phyloP scores from a whole-genome alignment of 2,888 invertebrate genomes.

The Scaptomyza polygonia region DNA sequence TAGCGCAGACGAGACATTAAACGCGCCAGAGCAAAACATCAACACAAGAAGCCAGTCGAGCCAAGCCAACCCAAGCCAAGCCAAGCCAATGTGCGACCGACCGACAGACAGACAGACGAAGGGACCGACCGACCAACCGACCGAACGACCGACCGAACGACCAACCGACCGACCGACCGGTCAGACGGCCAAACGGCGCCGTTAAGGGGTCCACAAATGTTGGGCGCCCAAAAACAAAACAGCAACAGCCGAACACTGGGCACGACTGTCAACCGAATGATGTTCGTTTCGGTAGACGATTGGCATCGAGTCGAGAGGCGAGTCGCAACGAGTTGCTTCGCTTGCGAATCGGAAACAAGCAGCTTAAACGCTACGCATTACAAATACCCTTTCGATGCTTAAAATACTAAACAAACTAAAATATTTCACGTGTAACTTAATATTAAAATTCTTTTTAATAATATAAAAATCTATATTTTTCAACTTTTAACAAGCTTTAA shows the following conservation, averaged over 20 bases:
- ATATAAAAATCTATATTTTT: no score
- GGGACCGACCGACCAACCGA: slow-evolving; percentile 22
- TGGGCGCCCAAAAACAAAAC: neutral
- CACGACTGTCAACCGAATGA: slow-evolving; percentile 1
- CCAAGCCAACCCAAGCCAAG: neutral
- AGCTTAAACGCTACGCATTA: neutral
- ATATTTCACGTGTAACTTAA: neutral
- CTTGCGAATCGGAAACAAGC: slow-evolving; percentile 35
- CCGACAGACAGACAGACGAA: slow-evolving; percentile 11
- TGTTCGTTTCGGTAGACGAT: slow-evolving; percentile 26
- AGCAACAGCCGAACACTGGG: neutral
- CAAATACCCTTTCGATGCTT: slow-evolving; percentile 22
- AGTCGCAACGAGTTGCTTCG: slow-evolving; percentile 46
- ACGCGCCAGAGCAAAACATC: slow-evolving; percentile 74
- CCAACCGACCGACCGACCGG: slow-evolving; percentile 21
- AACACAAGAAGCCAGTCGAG: slow-evolving; percentile 65
- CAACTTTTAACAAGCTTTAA: no score
- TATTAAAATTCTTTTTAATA: no score
- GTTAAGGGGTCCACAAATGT: neutral
- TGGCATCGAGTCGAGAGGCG: slow-evolving; percentile 49
- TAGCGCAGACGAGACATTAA: slow-evolving; percentile 75
- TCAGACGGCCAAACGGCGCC: slow-evolving; percentile 19
- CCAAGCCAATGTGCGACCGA: slow-evolving; percentile 19
- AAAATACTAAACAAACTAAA: neutral
- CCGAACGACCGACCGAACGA: slow-evolving; percentile 23